These are phyloP conservation scores for Pyrocephalus nanus DNA, from an alignment of 2,797 vertebrate species.

Conservation along the genomic window DNA sequence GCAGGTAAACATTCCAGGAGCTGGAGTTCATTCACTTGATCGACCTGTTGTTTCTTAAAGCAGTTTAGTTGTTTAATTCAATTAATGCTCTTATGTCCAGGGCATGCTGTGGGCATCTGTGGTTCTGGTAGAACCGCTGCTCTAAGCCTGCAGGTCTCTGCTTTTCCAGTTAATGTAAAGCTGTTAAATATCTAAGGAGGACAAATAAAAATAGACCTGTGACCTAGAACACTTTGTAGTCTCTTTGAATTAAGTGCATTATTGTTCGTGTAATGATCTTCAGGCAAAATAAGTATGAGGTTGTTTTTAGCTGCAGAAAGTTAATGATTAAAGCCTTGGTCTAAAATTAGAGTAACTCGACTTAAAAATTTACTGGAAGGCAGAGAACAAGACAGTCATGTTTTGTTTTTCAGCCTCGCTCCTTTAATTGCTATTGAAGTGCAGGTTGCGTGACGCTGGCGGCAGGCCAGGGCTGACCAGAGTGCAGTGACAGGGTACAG, in stretches of 20 bases:
- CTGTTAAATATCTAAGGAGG: constrained; percentile 64
- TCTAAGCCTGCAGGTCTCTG: not conserved
- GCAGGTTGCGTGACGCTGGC: not conserved
- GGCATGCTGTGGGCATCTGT: not conserved
- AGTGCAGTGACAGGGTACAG: not conserved
- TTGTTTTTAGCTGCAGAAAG: constrained; percentile 68
- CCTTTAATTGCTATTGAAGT: not conserved
- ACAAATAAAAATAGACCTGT: constrained; percentile 74
- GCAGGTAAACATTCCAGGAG: constrained; percentile 6
- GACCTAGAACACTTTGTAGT: constrained; percentile 75
- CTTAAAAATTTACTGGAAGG: constrained; percentile 59
- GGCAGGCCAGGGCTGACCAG: not conserved
- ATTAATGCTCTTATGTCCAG: not conserved
- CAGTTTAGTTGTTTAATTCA: constrained; percentile 14
- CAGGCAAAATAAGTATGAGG: constrained; percentile 13
- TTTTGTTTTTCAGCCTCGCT: not conserved
- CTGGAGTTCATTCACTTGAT: constrained; percentile 5
- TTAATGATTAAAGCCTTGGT: constrained; percentile 72
- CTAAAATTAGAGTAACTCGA: constrained; percentile 28
- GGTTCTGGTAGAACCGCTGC: rapidly evolving
- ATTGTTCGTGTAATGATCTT: constrained; percentile 49
- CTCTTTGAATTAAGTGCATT: constrained; percentile 67
- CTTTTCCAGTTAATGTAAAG: constrained; percentile 53
- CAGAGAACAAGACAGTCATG: not conserved
- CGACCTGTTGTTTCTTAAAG: constrained; percentile 43